Conservation (phyloP, 2,113 vertebrate genomes). For the Dipodomys ordii region DNA sequence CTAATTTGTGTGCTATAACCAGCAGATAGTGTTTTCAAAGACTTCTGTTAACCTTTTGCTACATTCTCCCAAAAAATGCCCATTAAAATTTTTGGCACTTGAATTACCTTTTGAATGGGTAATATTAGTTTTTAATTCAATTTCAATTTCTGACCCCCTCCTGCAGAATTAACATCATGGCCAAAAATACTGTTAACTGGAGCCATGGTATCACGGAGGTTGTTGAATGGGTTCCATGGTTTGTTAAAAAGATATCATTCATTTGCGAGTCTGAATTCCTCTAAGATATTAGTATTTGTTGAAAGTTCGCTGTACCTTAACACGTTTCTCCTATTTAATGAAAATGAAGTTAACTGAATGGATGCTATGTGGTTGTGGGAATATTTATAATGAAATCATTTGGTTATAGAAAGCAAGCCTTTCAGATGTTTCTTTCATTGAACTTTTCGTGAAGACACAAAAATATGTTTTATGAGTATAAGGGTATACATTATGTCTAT, state of each 20-base stretch:
- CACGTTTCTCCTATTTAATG: background rate
- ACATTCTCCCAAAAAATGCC: constrained; percentile 28
- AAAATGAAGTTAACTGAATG: background rate
- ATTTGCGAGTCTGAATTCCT: constrained; percentile 5
- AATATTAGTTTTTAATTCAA: constrained; percentile 30
- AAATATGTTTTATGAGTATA: background rate
- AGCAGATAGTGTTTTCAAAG: constrained; percentile 58
- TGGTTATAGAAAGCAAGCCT: background rate
- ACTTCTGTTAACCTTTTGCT: constrained; percentile 36
- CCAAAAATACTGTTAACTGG: background rate
- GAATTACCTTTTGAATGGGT: constrained; percentile 36
- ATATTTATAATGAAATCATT: constrained; percentile 32
- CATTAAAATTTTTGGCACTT: constrained; percentile 58
- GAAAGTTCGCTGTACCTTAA: background rate
- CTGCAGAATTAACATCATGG: background rate
- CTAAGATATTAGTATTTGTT: constrained; percentile 26
- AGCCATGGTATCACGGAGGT: background rate
- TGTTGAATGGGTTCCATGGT: background rate
- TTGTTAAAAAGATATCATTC: constrained; percentile 5
- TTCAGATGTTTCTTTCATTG: background rate
- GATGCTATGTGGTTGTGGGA: background rate
- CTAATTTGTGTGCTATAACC: constrained; percentile 58
- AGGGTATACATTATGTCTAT: background rate
- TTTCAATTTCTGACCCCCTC: background rate
- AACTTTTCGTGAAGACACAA: background rate